Evolutionary conservation across 2,888 invertebrate genomes (phyloP).

Genomic region (Willowsia nigromaculata): DNA sequence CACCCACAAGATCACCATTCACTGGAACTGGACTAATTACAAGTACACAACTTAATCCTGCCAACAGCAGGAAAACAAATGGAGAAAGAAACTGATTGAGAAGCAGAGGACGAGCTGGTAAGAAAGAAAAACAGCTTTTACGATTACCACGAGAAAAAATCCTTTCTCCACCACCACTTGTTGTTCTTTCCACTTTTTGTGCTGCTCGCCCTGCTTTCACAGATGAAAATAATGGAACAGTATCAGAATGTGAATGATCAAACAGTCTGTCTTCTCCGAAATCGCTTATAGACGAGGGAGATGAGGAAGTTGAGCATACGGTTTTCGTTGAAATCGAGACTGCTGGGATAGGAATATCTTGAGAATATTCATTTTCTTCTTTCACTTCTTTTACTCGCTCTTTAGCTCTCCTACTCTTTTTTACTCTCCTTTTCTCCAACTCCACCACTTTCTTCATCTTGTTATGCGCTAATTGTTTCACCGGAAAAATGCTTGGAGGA

Average conservation of each 20-base stretch:
- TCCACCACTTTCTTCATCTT: neutral
- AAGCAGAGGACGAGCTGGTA: neutral
- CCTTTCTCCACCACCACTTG: slow-evolving; percentile 40
- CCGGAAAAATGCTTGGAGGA: slow-evolving; percentile 4
- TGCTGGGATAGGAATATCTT: neutral
- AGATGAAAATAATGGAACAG: slow-evolving; percentile 1
- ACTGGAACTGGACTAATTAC: slow-evolving; percentile 47
- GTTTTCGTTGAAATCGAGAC: slow-evolving; percentile 10
- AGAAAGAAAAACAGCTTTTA: slow-evolving; percentile 9
- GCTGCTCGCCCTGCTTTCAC: neutral
- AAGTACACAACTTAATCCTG: slow-evolving; percentile 30
- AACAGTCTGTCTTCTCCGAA: neutral
- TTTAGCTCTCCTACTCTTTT: neutral
- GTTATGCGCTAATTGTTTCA: slow-evolving; percentile 21
- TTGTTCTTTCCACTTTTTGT: slow-evolving; percentile 44
- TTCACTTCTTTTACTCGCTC: neutral
- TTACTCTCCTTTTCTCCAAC: neutral
- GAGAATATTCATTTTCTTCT: neutral
- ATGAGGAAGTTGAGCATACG: slow-evolving; percentile 23
- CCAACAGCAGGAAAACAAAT: slow-evolving; percentile 30
- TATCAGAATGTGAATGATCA: neutral
- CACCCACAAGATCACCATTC: slow-evolving; percentile 73
- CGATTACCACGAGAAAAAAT: neutral
- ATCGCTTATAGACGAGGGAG: neutral
- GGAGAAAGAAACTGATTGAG: slow-evolving; percentile 7